Evolutionary conservation across 2,113 vertebrate species (phyloP).

Genomic region (Clarias gariepinus): DNA sequence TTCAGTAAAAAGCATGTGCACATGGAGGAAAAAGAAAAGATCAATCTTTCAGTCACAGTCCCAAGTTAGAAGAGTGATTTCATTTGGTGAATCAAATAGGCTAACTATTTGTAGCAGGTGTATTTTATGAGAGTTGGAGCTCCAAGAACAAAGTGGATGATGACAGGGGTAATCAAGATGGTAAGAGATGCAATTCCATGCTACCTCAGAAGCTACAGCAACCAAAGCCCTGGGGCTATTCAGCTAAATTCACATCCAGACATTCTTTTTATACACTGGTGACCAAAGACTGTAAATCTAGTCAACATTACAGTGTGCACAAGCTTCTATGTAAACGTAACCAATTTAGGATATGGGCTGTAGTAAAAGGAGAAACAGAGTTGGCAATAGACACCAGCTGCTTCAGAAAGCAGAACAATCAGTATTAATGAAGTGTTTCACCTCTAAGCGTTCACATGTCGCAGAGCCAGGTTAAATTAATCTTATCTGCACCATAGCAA

Average conservation of each 20-base stretch:
- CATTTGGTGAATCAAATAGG: neutral
- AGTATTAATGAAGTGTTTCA: slow-evolving; percentile 42
- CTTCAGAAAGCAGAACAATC: slow-evolving; percentile 18
- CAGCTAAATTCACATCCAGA: slow-evolving; percentile 21
- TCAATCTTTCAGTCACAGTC: slow-evolving; percentile 16
- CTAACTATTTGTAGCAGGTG: neutral
- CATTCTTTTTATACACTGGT: slow-evolving; percentile 1
- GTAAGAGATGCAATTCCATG: neutral
- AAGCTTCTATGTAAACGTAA: slow-evolving; percentile 31
- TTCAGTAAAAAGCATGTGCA: neutral
- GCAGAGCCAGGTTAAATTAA: slow-evolving; percentile 19
- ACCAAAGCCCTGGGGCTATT: slow-evolving; percentile 4
- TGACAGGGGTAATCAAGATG: too few relatives aligned
- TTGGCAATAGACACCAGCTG: slow-evolving; percentile 38
- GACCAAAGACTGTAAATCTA: slow-evolving; percentile 39
- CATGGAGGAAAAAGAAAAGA: neutral
- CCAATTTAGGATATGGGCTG: slow-evolving; percentile 38
- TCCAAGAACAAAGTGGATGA: neutral
- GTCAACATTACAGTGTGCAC: slow-evolving; percentile 28
- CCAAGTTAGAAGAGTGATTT: neutral
- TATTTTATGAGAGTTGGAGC: neutral
- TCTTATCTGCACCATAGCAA: neutral
- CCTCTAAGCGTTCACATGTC: slow-evolving; percentile 29
- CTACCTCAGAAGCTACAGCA: slow-evolving; percentile 13
- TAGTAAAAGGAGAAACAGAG: neutral